Percentiles rank a stretch among this genome's conserved stretches.
These are phyloP conservation scores for Zosterops lateralis DNA, from an alignment of 2,113 vertebrate genomes.

Conservation along the genomic window DNA sequence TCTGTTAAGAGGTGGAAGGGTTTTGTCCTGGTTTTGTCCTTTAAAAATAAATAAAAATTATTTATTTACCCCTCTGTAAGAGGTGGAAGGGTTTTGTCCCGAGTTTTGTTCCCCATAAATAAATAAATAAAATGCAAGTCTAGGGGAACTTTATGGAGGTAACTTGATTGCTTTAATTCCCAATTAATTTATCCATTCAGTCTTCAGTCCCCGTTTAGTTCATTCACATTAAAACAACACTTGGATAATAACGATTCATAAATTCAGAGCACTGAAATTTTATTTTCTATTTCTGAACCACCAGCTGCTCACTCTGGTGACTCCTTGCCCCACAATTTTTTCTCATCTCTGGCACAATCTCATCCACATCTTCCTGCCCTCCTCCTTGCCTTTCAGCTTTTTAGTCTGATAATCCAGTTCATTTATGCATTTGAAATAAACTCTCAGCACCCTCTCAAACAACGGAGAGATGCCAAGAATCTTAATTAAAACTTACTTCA, in stretches of 20 bases:
- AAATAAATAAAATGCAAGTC: background rate
- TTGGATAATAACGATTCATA: background rate
- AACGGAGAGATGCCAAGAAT: background rate
- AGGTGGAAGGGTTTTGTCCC: too few species aligned
- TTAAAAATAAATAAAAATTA: too few species aligned
- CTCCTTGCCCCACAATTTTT: background rate
- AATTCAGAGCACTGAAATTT: background rate
- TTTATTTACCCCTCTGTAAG: too few species aligned
- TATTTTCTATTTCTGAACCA: background rate
- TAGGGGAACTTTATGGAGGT: background rate
- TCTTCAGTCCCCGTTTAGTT: background rate
- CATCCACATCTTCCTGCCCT: background rate
- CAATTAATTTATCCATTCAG: background rate
- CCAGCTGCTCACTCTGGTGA: background rate
- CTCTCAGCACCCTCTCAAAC: background rate
- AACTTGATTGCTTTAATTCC: background rate
- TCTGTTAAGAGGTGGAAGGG: too few species aligned
- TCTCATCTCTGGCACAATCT: background rate
- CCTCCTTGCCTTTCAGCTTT: background rate
- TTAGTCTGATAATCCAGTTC: background rate
- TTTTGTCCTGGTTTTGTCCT: too few species aligned
- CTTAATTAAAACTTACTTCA: background rate
- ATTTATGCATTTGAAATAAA: background rate
- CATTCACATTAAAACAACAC: background rate
- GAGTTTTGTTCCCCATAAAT: too few species aligned